These are phyloP conservation scores for Poecilia wingei DNA, from an alignment of 2,797 vertebrate genomes.

Conservation along the genomic window DNA sequence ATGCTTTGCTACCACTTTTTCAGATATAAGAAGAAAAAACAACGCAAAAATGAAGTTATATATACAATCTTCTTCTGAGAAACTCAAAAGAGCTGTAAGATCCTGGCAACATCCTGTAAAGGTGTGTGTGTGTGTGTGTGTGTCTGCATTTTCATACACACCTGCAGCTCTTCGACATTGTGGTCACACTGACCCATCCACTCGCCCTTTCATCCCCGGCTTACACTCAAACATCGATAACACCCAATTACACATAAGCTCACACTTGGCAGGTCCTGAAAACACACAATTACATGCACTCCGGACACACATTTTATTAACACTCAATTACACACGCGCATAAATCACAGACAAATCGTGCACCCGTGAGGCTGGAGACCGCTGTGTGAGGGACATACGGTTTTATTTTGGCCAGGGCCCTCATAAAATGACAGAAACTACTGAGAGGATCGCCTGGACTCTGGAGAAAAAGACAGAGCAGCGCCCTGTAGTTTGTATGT, in stretches of 20 bases:
- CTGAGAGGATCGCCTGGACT: neutral
- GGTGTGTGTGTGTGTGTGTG: conserved; percentile 3
- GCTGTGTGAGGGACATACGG: conserved; percentile 62
- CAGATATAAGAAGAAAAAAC: neutral
- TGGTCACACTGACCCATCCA: conserved; percentile 67
- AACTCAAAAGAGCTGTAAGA: neutral
- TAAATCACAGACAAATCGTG: conserved; percentile 78
- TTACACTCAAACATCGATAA: conserved; percentile 82
- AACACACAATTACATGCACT: conserved; percentile 85
- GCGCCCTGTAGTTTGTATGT: neutral
- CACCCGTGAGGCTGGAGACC: conserved; percentile 46
- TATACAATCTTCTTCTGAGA: neutral
- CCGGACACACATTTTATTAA: conserved; percentile 87
- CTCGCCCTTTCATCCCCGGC: conserved; percentile 68
- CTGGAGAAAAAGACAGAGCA: neutral
- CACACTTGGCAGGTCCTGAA: conserved; percentile 78
- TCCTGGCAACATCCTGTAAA: neutral
- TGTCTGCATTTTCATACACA: neutral
- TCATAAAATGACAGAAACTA: conserved; percentile 17
- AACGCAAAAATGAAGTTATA: too few species aligned
- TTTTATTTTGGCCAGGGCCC: conserved; percentile 40
- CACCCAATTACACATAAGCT: conserved; percentile 83
- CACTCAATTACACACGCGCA: conserved; percentile 86
- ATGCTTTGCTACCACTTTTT: neutral
- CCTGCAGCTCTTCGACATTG: conserved; percentile 40